These are phyloP conservation scores for Sebastes minor DNA, from an alignment of 2,797 vertebrate genomes.

Conservation along the genomic window DNA sequence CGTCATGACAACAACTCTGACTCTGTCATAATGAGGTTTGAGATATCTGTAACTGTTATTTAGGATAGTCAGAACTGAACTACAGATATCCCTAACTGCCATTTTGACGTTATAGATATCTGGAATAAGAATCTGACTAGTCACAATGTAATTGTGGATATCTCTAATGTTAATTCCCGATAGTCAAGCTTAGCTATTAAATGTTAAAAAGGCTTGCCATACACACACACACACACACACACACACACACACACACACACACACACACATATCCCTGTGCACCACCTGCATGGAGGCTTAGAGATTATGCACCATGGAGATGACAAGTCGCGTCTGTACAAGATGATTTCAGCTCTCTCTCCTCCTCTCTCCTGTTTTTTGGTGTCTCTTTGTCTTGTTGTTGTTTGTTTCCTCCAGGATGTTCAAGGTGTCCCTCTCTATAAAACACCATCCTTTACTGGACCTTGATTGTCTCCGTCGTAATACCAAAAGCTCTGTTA, in stretches of 20 bases:
- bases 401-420: not conserved
- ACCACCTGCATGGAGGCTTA: constrained; percentile 38
- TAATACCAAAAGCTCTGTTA: not conserved
- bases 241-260: not conserved
- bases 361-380: not conserved
- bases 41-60: too few species aligned
- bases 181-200: too few species aligned
- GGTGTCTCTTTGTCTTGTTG: constrained; percentile 3
- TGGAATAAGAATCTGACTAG: too few species aligned
- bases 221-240: not conserved
- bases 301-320: constrained; percentile 47
- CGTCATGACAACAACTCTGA: too few species aligned
- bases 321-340: constrained; percentile 2
- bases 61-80: too few species aligned
- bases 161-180: too few species aligned
- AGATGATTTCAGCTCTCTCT: constrained; percentile 16
- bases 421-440: constrained; percentile 6
- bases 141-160: too few species aligned
- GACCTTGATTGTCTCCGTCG: not conserved
- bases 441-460: constrained; percentile 9
- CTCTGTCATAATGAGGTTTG: too few species aligned
- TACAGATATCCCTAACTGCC: too few species aligned
- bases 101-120: too few species aligned
- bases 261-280: not conserved
- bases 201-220: too few species aligned